Evolutionary conservation across 2,888 invertebrate species (phyloP), one percentile per base, ranked within the genome.

Genomic region (Ichneumoninae sp.): DNA sequence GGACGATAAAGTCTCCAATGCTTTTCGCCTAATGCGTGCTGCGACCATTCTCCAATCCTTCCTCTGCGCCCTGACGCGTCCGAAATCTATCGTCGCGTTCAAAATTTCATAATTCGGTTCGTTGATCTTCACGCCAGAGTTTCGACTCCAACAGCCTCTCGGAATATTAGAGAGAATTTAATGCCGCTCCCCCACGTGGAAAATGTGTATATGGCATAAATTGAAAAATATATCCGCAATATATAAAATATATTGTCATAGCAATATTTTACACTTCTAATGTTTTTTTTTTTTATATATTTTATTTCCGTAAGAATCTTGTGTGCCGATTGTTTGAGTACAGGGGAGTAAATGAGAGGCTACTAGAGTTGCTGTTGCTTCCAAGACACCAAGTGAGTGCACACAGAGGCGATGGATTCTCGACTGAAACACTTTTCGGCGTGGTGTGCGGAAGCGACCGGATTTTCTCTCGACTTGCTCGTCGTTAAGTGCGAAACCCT

Each of bases 401-500:
- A 74, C 74, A 50, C n/a, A 33, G 47, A 52, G 52, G 26, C 13
- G 33, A 62, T 50, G 50, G 47, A 62, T 33, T 19, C 62, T 62
- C 22, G 10, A 62, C 19, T 19, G 72, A 60, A 44, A 72, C 72
- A 60, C 60, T 72, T 72, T n/a, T 44, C 60, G 8, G 54, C 22
- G 30, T 13, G 70, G 26, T 10, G 22, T 60, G n/a, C n/a, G 60
- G 72, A 22, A 60, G 60, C 60, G 26, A 60, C 60, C 26, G 13
- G 60, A 26, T 30, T 33, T 26, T 52, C 57, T 44, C 72, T 26
- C 52, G 60, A n/a, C 72, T 72, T 44, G 60, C n/a, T 47, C 60
- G 44, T 66, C 66, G 66, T 68, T 78, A 71, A 71, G 70, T 65
- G 26, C 30, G 22, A 47, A 50, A 30, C 54, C 71, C 40, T 71